These are phyloP conservation scores for Ethmia dodecea DNA, from an alignment of 2,888 invertebrate genomes.

Conservation along the genomic window DNA sequence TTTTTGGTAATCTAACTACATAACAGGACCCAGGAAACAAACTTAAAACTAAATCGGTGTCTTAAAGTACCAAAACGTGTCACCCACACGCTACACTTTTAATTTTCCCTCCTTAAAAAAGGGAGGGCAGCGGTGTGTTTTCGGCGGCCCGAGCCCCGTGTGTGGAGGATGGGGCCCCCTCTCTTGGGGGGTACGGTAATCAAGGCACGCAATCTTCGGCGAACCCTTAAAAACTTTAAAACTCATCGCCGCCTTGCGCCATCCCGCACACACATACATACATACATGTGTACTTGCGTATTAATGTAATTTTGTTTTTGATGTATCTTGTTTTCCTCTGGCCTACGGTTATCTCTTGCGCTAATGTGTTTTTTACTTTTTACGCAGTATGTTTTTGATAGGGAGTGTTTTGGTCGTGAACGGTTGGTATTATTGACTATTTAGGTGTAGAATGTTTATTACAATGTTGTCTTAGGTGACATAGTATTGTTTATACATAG, in stretches of 20 bases:
- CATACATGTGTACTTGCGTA: slow-evolving; percentile 30
- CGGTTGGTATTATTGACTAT: no score
- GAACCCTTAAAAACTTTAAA: slow-evolving; percentile 81
- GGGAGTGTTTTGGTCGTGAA: no score
- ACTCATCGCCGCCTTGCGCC: slow-evolving; percentile 68
- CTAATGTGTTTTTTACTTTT: no score
- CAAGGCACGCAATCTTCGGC: slow-evolving; percentile 82
- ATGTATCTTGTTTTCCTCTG: slow-evolving; percentile 5
- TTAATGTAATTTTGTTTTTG: slow-evolving; percentile 44
- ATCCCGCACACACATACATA: slow-evolving; percentile 29
- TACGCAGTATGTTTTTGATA: no score
- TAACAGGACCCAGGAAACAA: no score
- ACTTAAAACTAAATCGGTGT: not conserved
- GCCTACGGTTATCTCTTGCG: no score
- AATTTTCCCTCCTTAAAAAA: slow-evolving; percentile 78
- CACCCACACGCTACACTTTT: slow-evolving; percentile 55
- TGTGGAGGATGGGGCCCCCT: slow-evolving; percentile 33
- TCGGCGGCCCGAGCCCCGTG: slow-evolving; percentile 48
- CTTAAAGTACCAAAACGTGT: slow-evolving; percentile 54
- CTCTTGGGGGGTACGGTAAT: slow-evolving; percentile 64
- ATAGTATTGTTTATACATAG: no score
- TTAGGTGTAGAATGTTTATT: no score
- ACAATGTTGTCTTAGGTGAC: no score
- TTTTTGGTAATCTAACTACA: no score
- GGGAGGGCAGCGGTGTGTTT: slow-evolving; percentile 68